Evolutionary conservation across 2,888 invertebrate species (phyloP), one percentile per base, ranked within the genome.

Genomic region (Ctenicera cuprea): DNA sequence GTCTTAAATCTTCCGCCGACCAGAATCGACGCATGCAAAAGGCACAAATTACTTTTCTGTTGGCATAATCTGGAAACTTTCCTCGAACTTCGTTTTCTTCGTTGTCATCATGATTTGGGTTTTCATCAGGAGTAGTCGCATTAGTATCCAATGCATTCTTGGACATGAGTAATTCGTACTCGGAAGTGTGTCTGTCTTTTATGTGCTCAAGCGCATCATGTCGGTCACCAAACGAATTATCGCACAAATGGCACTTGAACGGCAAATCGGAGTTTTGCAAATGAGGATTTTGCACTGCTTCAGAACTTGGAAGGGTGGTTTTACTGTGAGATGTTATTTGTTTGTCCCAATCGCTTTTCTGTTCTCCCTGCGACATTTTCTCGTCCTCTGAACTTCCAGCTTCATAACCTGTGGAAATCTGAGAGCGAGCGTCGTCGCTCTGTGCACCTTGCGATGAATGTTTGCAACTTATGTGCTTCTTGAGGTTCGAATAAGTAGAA

Each of bases 11-110:
- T 85, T 97, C 97, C 0, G 97, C 95, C 0, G 97, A 97, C 97
- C 97, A 97, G 88, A 97, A 97, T 57, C 97, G 92, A 75, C 97
- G 94, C 85, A 97, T 91, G 86, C 97, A 98, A 84, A 97, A 96
- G 0, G 97, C 96, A 85, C 97, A 96, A 70, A 95, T 94, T 5
- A 94, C 95, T 90, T 95, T 95, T 82, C 95, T 90, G 82, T 95
- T 95, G 72, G 94, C 94, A 82, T 96, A 95, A 84, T 95, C 95
- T 0, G 95, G 95, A 85, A 95, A 94, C 81, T 94, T 94, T 52
- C 95, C 94, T 30, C 93, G 88, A 62, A 93, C 91, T 75, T 93
- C 92, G 79, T 91, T 92, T 43, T 93, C 93, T 73, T 94, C 93
- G 71, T 92, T 92, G 18, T 88, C 92, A 77, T 91, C 91, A 78